A percentile compares a stretch with the other conserved stretches of the same genome.
Evolutionary conservation across 2,797 vertebrate species (phyloP).

Genomic region (Tarsius wallacei): DNA sequence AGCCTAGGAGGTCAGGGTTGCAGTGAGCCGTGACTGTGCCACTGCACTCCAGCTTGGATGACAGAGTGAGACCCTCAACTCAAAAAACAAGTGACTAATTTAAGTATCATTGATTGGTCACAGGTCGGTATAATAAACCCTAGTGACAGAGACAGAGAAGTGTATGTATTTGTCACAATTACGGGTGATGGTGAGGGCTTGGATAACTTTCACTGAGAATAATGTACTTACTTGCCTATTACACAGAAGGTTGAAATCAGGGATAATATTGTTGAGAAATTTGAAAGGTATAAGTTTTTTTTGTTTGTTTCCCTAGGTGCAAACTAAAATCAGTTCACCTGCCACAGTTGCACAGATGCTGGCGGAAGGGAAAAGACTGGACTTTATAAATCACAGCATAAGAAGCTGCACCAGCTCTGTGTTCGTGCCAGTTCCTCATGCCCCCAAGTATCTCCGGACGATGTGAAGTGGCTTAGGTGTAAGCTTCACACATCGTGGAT

Average conservation of each 20-base stretch:
- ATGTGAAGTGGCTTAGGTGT: background rate
- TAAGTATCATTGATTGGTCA: background rate
- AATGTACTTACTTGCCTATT: background rate
- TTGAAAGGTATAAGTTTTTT: background rate
- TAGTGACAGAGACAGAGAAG: background rate
- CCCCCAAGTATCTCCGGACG: no score
- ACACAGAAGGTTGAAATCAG: background rate
- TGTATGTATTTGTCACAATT: no score
- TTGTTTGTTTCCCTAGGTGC: background rate
- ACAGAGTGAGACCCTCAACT: no score
- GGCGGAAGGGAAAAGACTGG: no score
- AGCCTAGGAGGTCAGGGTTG: no score
- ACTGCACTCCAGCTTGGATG: no score
- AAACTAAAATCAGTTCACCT: background rate
- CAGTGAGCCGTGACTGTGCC: no score
- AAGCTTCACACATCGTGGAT: background rate
- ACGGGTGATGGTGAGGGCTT: background rate
- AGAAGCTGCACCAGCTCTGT: no score
- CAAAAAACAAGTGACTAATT: background rate
- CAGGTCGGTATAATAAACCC: background rate
- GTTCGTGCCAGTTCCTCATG: background rate
- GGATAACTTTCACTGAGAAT: background rate
- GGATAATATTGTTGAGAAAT: background rate
- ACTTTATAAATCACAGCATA: background rate
- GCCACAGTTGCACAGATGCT: background rate